Evolutionary conservation across 1,140 invertebrate species (phyloP).

Genomic region (Zaprionus tsacasi): DNA sequence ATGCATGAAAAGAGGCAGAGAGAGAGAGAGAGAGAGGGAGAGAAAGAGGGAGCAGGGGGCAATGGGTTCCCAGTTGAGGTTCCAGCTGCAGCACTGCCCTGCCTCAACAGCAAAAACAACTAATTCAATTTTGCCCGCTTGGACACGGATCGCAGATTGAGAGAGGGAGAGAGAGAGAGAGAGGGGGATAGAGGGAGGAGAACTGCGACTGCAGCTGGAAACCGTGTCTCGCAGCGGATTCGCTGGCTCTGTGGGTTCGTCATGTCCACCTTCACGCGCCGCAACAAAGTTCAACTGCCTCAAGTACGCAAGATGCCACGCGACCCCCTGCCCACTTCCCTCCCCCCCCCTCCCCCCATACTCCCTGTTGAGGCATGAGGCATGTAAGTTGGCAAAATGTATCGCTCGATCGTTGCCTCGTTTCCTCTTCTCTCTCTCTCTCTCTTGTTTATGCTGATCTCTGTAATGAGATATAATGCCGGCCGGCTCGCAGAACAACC

Average conservation of each 20-base stretch:
- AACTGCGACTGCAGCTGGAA: background rate
- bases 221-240: slow-evolving; percentile 15
- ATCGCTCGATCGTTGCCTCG: slow-evolving; percentile 71
- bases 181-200: background rate
- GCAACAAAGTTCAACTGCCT: slow-evolving; percentile 74
- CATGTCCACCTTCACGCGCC: slow-evolving; percentile 76
- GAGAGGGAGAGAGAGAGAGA: background rate
- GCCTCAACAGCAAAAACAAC: slow-evolving; percentile 71
- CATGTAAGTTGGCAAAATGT: slow-evolving; percentile 66
- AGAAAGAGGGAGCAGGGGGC: slow-evolving; percentile 5
- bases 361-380: slow-evolving; percentile 35
- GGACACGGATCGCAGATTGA: slow-evolving; percentile 43
- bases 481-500: slow-evolving; percentile 69
- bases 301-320: slow-evolving; percentile 59
- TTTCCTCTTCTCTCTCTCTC: slow-evolving; percentile 52
- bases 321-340: background rate
- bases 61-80: slow-evolving; percentile 13
- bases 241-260: slow-evolving; percentile 46
- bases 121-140: slow-evolving; percentile 71
- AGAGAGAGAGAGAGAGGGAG: background rate
- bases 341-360: background rate
- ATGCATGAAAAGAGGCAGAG: slow-evolving; percentile 31
- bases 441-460: slow-evolving; percentile 82
- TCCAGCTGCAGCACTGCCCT: slow-evolving; percentile 63
- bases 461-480: slow-evolving; percentile 82